Base-by-base conservation (phyloP, 2,113 vertebrate genomes). In the Hippotragus niger region DNA sequence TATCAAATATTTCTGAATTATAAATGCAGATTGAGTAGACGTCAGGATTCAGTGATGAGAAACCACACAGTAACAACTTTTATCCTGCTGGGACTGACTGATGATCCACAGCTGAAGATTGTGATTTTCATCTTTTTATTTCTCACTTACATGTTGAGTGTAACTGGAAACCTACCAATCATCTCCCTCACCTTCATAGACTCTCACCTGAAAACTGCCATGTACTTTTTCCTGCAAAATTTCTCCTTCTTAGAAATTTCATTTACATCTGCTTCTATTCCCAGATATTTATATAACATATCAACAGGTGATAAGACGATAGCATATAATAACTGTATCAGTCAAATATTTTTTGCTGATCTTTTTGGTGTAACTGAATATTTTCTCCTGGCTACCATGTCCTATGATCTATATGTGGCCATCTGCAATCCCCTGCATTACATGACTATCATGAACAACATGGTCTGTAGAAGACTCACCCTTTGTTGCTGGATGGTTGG, bases 71-170 rank as follows among this genome's bases (percentile, higher is more conserved):
- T 55, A 55, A 55, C 53, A 21, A 55, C 53, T 8, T 55, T 55
- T 53, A 55, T 8, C 53, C 53, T 55, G 7, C 53, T 55, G 53
- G 52, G 4, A 52, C 15, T 55, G 19, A 55, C 53, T 55, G 53
- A 55, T 55, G 53, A 55, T 55, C 53, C 19, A 3, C 88, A 96
- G 1, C 52, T 98, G 3, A 88, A 93, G 15, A 64, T 95, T 64
- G 8, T 96, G 15, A 29, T 98, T 71, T 98, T 98, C 50, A 27
- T 97, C 19, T 57, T 98, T 43, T 91, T 98, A 45, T 74, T 98
- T 88, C 13, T 95, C 16, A 98, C 13, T 5, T 62, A 62, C 29
- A 62, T 62, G 60, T 62, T 62, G 60, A 62, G 29, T 31, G 60
- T 62, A 86, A 76, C 60, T 83, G 96, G 96, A 3, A 98, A 98